A percentile compares a stretch with the other conserved stretches of the same genome.
Conservation (phyloP, 2,888 invertebrate genomes). For the Xanthia togata region DNA sequence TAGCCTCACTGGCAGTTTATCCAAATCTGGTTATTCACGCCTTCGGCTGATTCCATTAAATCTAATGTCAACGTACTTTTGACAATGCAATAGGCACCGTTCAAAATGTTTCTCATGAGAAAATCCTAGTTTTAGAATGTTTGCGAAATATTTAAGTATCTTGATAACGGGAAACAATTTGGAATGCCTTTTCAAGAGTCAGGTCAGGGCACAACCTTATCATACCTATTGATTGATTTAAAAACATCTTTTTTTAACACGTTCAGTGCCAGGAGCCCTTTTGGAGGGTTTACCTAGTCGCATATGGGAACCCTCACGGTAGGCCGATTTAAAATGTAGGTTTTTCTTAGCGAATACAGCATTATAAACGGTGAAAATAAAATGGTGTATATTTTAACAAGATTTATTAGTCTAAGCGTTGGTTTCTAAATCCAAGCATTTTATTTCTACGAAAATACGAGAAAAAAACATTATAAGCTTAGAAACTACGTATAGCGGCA, state of each 20-base stretch:
- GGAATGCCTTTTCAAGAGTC: not conserved
- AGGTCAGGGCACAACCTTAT: not conserved
- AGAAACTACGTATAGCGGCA: too few relatives aligned
- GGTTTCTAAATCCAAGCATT: too few relatives aligned
- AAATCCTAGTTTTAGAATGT: not conserved
- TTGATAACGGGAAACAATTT: not conserved
- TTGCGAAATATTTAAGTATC: constrained; percentile 18
- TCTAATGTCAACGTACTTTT: constrained; percentile 53
- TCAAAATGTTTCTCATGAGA: constrained; percentile 50
- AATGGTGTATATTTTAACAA: too few relatives aligned
- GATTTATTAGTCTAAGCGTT: too few relatives aligned
- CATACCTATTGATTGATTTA: not conserved
- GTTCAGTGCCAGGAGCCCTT: too few relatives aligned
- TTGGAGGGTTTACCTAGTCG: too few relatives aligned
- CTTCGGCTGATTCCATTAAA: constrained; percentile 43
- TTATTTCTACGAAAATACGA: too few relatives aligned
- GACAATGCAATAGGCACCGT: constrained; percentile 32
- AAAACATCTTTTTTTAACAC: not conserved
- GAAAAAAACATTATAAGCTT: too few relatives aligned
- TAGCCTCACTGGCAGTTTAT: constrained; percentile 25
- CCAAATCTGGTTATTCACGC: constrained; percentile 46
- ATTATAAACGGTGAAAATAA: too few relatives aligned
- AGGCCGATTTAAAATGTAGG: too few relatives aligned
- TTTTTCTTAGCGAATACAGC: too few relatives aligned
- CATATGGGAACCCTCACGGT: too few relatives aligned